These are phyloP conservation scores for Poecilus cupreus DNA, from an alignment of 2,888 invertebrate genomes.

Conservation along the genomic window DNA sequence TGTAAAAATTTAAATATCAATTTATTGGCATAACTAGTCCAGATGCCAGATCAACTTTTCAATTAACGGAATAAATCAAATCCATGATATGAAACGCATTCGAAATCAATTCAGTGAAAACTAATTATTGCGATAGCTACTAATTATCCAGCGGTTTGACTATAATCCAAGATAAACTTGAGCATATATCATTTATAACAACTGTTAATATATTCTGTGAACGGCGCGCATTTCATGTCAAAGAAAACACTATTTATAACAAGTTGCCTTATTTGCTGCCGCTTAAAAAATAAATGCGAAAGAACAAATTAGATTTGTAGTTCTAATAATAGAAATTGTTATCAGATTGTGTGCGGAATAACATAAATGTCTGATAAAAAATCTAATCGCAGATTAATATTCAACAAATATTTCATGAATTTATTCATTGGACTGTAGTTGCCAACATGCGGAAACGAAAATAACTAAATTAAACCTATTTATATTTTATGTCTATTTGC, in stretches of 20 bases:
- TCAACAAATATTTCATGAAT: background rate
- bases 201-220: constrained; percentile 1
- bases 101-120: constrained; percentile 32
- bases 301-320: constrained; percentile 8
- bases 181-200: constrained; percentile 38
- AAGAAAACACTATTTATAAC: background rate
- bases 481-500: background rate
- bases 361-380: background rate
- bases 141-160: constrained; percentile 12
- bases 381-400: background rate
- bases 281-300: background rate
- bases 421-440: background rate
- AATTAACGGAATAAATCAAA: constrained; percentile 1
- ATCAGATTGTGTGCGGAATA: background rate
- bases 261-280: background rate
- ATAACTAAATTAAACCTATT: background rate
- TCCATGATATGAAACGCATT: constrained; percentile 13
- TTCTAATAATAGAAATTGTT: constrained; percentile 4
- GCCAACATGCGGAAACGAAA: background rate
- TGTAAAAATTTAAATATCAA: no score
- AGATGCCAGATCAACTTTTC: constrained; percentile 15
- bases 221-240: constrained; percentile 4
- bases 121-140: constrained; percentile 28
- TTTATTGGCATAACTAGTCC: no score
- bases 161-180: constrained; percentile 29